Base-by-base conservation (phyloP, 1,140 invertebrate genomes). In the Ostrea denselamellosa region DNA sequence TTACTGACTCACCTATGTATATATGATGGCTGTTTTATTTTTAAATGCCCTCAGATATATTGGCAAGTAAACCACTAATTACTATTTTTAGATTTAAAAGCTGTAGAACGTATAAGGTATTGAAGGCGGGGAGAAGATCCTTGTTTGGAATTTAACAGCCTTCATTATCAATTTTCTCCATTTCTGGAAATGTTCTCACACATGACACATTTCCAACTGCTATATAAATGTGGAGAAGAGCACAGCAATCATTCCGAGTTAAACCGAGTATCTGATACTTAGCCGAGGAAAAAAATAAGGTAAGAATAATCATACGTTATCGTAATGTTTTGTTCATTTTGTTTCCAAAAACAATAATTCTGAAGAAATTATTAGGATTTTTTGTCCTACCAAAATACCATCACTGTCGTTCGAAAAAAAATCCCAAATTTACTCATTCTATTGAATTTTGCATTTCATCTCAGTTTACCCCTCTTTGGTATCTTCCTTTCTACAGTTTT, bases 181-280 rank as follows among this genome's bases (percentile, higher is more conserved):
- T 14, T 77, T 77, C 25, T 77, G 68, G 68, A 25, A 77, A 34
- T 77, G 68, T 44, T 77, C 68, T 77, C 68, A 77, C 22, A 77
- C 22, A 34, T 77, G 65, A 25, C 65, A 71, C 0, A 34, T 0
- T 62, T 10, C 9, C 0, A 0, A 14, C 0, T 14, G 14, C 25
- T 77, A 77, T 77, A 77, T 77, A 77, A 77, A 25, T 22, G 25
- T 22, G 12, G 19, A 19, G 5, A 17, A 19, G 14, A 19, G 56
- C 5, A 62, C 14, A 17, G 56, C 7, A 7, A 19, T 4, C 17
- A 62, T 19, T 62, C 56, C 17, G n/a, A 62, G 17, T 62, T 17
- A 17, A 62, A 62, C 17, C 17, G 54, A 56, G 54, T 17, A 56
- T 17, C n/a, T 7, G 7, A 62, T 19, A n/a, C 56, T 19, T 0